A percentile compares a stretch with the other conserved stretches of the same genome.
phyloP scores from a whole-genome alignment of 2,888 invertebrate species.

The Leptinotarsa tumamoca region DNA sequence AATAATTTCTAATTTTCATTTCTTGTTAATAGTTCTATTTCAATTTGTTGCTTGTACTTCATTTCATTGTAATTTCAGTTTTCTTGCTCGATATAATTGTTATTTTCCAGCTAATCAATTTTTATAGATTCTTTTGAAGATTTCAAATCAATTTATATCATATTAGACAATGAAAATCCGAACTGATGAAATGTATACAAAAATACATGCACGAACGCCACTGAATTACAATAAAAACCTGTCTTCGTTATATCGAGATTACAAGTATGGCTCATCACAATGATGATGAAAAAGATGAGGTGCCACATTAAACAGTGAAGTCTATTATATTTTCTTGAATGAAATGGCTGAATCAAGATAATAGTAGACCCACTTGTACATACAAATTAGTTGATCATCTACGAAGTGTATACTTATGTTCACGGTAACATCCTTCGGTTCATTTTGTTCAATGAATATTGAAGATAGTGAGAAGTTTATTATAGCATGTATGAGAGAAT shows the following conservation, averaged over 20 bases:
- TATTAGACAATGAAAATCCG: no score
- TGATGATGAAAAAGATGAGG: slow-evolving; percentile 13
- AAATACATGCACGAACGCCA: not conserved
- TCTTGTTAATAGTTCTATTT: no score
- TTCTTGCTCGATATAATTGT: no score
- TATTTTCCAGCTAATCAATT: no score
- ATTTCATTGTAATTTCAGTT: no score
- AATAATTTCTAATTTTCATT: no score
- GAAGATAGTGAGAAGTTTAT: not conserved
- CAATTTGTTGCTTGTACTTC: no score
- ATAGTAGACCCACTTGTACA: slow-evolving; percentile 3
- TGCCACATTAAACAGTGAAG: slow-evolving; percentile 12
- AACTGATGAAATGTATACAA: no score
- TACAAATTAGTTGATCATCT: slow-evolving; percentile 18
- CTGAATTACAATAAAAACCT: slow-evolving; percentile 13
- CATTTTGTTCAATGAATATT: slow-evolving; percentile 1
- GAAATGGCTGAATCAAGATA: slow-evolving; percentile 3
- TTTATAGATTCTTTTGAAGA: no score
- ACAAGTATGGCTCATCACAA: not conserved
- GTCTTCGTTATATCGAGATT: not conserved
- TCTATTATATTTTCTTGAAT: slow-evolving; percentile 14
- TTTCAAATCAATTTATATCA: no score
- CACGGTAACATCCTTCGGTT: not conserved
- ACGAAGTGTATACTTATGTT: slow-evolving; percentile 8
- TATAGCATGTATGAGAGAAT: not conserved